These are phyloP conservation scores for Hyalella azteca DNA, from an alignment of 2,888 invertebrate species.

Conservation along the genomic window DNA sequence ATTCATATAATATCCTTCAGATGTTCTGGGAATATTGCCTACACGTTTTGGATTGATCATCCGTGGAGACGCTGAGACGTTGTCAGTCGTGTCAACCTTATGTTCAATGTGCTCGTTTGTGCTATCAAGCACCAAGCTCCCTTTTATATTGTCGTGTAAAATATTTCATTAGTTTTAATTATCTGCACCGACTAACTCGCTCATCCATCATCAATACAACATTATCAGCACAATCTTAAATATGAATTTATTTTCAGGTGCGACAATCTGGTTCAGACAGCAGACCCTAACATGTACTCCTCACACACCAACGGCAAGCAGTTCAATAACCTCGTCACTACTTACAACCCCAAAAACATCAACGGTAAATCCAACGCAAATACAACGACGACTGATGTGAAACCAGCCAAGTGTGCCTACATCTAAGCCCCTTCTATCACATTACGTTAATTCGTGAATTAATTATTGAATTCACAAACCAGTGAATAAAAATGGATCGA, in stretches of 20 bases:
- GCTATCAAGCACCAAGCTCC: no score
- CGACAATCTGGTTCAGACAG: slow-evolving; percentile 52
- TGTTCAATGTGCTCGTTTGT: no score
- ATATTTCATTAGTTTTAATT: background rate
- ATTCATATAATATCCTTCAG: no score
- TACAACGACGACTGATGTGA: slow-evolving; percentile 48
- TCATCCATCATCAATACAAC: background rate
- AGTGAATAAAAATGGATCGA: no score
- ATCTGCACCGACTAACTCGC: background rate
- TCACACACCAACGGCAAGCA: slow-evolving; percentile 56
- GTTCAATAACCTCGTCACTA: slow-evolving; percentile 57
- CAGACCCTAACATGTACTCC: slow-evolving; percentile 59
- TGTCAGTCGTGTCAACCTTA: no score
- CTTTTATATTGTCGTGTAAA: background rate
- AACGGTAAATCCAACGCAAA: slow-evolving; percentile 57
- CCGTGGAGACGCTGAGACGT: no score
- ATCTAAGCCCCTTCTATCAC: slow-evolving; percentile 42
- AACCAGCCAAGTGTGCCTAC: slow-evolving; percentile 58
- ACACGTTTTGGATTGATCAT: no score
- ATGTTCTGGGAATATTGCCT: no score
- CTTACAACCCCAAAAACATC: slow-evolving; percentile 57
- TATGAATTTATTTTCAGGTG: slow-evolving; percentile 46
- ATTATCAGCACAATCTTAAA: no score
- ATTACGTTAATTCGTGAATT: no score
- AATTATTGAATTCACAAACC: no score